phyloP scores from a whole-genome alignment of 92 coral and sea anemone species.

The Bergia sp. region DNA sequence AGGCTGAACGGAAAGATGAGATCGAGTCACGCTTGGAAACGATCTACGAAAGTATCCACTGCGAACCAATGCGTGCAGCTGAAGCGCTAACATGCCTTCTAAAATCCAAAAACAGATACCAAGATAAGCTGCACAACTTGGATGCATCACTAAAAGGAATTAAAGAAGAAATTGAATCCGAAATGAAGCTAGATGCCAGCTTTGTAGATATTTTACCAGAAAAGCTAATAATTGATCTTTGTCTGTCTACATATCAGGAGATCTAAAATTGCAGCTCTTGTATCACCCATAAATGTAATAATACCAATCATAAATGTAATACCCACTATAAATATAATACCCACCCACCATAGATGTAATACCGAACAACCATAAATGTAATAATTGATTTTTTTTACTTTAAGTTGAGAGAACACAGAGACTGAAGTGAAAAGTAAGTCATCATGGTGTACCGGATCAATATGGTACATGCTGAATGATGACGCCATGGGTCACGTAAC shows the following conservation, averaged over 20 bases:
- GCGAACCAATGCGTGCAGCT: conserved; percentile 44
- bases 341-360: too few relatives aligned
- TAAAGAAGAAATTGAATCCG: conserved; percentile 7
- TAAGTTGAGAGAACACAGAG: too few relatives aligned
- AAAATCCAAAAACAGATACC: conserved; percentile 1
- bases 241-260: background rate
- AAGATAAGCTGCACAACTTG: background rate
- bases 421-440: too few relatives aligned
- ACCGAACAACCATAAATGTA: too few relatives aligned
- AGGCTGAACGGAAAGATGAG: conserved; percentile 51
- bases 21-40: conserved; percentile 43
- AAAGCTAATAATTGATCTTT: conserved; percentile 19
- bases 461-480: too few relatives aligned
- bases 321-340: too few relatives aligned
- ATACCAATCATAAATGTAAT: too few relatives aligned
- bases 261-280: background rate
- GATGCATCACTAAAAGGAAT: background rate
- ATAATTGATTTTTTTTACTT: too few relatives aligned
- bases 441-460: too few relatives aligned
- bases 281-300: too few relatives aligned
- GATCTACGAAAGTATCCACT: conserved; percentile 22
- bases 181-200: conserved; percentile 9
- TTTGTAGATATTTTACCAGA: conserved; percentile 27
- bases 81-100: conserved; percentile 34
- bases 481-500: too few relatives aligned